Evolutionary conservation across 1,140 invertebrate species (phyloP).

Genomic region (Tetragonula clypearis): DNA sequence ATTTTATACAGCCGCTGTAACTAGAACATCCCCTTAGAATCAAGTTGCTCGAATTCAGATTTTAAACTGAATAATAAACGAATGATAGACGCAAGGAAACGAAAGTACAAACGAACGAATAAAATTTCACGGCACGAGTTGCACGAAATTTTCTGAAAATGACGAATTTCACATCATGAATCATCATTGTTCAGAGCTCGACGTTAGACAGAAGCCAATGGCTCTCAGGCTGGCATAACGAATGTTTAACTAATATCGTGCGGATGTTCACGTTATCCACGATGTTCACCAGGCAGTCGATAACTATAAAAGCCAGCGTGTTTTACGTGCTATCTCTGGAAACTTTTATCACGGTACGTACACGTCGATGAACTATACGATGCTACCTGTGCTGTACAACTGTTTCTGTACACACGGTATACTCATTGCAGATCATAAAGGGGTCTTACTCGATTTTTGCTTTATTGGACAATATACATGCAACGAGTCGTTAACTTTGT

Average conservation of each 20-base stretch:
- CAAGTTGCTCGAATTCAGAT: no score
- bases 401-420: neutral
- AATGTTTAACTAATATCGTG: neutral
- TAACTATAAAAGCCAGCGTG: slow-evolving; percentile 49
- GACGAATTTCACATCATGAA: neutral
- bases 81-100: no score
- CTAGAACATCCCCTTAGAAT: no score
- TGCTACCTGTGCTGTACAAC: neutral
- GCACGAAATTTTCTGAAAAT: neutral
- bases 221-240: slow-evolving; percentile 54
- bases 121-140: neutral
- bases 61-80: no score
- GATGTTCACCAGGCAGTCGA: slow-evolving; percentile 37
- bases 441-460: slow-evolving; percentile 57
- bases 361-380: neutral
- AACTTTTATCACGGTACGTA: slow-evolving; percentile 53
- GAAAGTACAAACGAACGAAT: neutral
- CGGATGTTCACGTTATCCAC: slow-evolving; percentile 41
- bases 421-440: slow-evolving; percentile 51
- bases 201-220: slow-evolving; percentile 48
- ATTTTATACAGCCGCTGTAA: no score
- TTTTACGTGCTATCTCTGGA: slow-evolving; percentile 58
- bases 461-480: slow-evolving; percentile 51
- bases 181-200: slow-evolving; percentile 32
- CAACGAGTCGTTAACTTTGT: neutral